These are phyloP conservation scores for Catharus fuscescens DNA, from an alignment of 2,113 vertebrate species.

Conservation along the genomic window DNA sequence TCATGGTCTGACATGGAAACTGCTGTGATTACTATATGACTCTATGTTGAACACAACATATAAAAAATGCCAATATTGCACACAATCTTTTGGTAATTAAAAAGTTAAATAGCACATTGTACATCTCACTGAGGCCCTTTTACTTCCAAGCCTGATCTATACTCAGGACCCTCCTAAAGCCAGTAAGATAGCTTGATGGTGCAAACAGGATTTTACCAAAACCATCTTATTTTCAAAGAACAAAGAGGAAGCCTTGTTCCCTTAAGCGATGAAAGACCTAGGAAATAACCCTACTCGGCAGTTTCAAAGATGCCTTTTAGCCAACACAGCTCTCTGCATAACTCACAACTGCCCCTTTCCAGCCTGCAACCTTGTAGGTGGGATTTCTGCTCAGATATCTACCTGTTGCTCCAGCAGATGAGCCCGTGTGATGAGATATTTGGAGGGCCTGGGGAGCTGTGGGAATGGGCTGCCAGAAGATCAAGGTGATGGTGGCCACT, in stretches of 20 bases:
- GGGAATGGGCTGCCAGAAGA: neutral
- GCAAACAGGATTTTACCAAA: neutral
- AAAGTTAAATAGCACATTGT: neutral
- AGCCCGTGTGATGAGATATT: neutral
- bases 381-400: neutral
- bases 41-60: neutral
- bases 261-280: neutral
- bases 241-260: rapidly evolving
- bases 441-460: neutral
- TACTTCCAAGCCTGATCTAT: neutral
- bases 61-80: neutral
- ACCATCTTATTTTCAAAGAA: neutral
- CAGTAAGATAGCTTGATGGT: neutral
- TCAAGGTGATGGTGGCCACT: neutral
- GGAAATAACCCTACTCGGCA: neutral
- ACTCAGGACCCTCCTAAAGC: neutral
- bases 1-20: too few species aligned
- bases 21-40: too few species aligned
- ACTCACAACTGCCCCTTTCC: neutral
- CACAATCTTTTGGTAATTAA: neutral
- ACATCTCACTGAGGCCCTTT: neutral
- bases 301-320: neutral
- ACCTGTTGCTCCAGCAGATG: neutral
- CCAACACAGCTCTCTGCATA: neutral
- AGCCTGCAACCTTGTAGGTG: neutral